Conservation (phyloP, 2,113 vertebrate species). For the Hippocampus abdominalis region DNA sequence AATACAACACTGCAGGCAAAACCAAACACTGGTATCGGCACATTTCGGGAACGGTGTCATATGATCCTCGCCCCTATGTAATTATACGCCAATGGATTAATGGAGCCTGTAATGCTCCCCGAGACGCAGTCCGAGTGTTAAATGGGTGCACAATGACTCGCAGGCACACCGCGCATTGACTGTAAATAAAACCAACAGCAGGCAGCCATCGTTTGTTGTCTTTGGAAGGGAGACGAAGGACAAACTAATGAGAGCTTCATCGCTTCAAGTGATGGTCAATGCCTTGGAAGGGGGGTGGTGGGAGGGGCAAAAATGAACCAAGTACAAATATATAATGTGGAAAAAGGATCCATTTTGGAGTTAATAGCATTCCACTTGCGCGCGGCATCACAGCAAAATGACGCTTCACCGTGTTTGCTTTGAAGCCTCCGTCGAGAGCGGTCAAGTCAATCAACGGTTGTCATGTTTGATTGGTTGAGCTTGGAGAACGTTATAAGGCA, state of each 20-base stretch:
- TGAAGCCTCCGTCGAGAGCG: too few relatives aligned
- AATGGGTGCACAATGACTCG: conserved; percentile 38
- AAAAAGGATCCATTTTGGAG: too few relatives aligned
- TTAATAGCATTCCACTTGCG: too few relatives aligned
- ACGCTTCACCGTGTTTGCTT: too few relatives aligned
- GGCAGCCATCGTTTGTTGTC: conserved; percentile 6
- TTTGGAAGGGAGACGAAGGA: neutral
- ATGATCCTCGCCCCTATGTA: conserved; percentile 28
- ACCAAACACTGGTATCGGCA: neutral
- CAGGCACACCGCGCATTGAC: conserved; percentile 2
- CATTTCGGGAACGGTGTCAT: neutral
- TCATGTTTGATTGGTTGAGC: too few relatives aligned
- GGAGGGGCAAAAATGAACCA: neutral
- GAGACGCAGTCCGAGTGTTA: conserved; percentile 45
- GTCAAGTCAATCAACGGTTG: too few relatives aligned
- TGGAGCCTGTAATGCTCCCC: conserved; percentile 53
- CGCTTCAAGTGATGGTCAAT: neutral
- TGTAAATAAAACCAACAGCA: conserved; percentile 1
- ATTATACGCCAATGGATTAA: conserved; percentile 47
- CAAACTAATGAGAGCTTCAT: neutral
- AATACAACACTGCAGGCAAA: neutral
- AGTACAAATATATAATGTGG: neutral
- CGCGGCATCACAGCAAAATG: too few relatives aligned
- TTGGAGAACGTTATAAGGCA: too few relatives aligned
- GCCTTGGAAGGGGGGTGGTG: neutral